Base-by-base conservation (phyloP, 2,113 vertebrate species). In the Grammomys surdaster region DNA sequence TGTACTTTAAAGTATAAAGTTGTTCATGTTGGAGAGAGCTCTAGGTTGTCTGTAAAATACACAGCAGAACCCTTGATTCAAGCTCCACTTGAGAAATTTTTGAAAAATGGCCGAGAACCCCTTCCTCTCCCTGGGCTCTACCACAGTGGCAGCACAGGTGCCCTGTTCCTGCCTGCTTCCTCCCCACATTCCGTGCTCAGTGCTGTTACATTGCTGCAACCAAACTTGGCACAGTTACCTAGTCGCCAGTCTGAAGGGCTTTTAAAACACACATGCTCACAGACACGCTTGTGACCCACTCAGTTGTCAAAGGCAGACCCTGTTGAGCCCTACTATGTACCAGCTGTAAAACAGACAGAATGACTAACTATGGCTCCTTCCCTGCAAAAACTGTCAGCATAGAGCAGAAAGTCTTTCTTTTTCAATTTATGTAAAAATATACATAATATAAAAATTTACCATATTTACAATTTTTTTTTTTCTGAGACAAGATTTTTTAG, bases 101-200 rank as follows among this genome's bases (percentile, higher is more conserved):
- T 87, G 26, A 63, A 88, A 63, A n/a, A 1, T 5, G 14, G 12
- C 19, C 7, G 43, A 70, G 69, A 80, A n/a, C 43, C 82, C 82
- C 26, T 46, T 65, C n/a, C 2, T 82, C n/a, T 60, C 13, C 1
- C 36, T 5, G 4, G 46, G 75, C 51, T 87, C 87, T 7, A 40
- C 17, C 60, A 7, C 7, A 4, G 12, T 0, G 16, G 24, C 20
- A 5, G 60, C 31, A 5, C 16, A 43, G 2, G 24, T 26, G 16
- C 9, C 5, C 78, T n/a, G 36, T 1, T 24, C 77, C 43, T 56
- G 1, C 17, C 46, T 36, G 36, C n/a, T 46, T 76, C 82, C 33
- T 26, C 31, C 48, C 19, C 14, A 28, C 5, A 56, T 69, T 20
- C 56, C 43, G 1, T 87, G 56, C 33, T 70, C 58, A 12, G 8